phyloP scores from a whole-genome alignment of 1,140 invertebrate species.

The Heliconius eleuchia region DNA sequence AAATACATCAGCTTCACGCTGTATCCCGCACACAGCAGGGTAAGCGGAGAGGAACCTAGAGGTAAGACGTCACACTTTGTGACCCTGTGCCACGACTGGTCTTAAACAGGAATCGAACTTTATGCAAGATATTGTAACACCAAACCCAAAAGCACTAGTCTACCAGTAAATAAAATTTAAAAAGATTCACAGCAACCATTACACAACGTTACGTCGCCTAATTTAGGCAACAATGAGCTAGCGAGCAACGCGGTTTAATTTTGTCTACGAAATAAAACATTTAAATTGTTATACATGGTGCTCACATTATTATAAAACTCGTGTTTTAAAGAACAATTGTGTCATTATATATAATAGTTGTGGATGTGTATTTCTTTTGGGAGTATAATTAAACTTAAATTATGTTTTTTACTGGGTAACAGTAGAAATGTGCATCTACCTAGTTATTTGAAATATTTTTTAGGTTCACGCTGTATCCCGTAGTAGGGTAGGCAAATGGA shows the following conservation, averaged over 20 bases:
- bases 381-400: neutral
- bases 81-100: too few relatives aligned
- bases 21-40: too few relatives aligned
- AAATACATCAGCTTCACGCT: too few relatives aligned
- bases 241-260: neutral
- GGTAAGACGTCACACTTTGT: too few relatives aligned
- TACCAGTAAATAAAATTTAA: neutral
- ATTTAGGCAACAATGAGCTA: neutral
- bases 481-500: too few relatives aligned
- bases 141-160: neutral
- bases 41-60: too few relatives aligned
- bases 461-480: too few relatives aligned
- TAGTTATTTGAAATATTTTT: too few relatives aligned
- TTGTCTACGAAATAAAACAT: neutral
- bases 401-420: neutral
- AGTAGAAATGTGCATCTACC: too few relatives aligned
- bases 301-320: too few relatives aligned
- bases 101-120: neutral
- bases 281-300: too few relatives aligned
- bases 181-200: neutral
- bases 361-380: neutral
- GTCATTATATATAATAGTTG: neutral
- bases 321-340: neutral
- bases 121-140: neutral
- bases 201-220: neutral